Evolutionary conservation across 2,797 vertebrate species (phyloP).

Genomic region (Arremon aurantiirostris): DNA sequence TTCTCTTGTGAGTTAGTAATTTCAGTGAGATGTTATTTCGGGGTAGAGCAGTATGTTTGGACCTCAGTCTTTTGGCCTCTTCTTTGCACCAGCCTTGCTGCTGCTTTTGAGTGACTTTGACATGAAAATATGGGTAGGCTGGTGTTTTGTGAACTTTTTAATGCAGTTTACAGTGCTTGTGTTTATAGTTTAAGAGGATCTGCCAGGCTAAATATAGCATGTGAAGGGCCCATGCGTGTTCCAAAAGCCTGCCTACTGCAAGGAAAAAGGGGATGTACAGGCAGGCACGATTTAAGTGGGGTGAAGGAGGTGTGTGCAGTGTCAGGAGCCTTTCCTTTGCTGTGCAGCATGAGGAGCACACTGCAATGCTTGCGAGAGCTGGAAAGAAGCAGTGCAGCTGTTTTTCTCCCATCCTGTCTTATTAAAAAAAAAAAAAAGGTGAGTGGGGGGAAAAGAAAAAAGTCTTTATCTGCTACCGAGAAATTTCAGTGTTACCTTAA

Average conservation of each 20-base stretch:
- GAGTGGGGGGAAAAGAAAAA: neutral
- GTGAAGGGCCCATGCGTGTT: neutral
- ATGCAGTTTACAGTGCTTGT: neutral
- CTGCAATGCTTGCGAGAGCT: neutral
- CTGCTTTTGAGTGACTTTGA: neutral
- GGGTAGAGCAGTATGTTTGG: neutral
- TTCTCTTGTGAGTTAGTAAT: neutral
- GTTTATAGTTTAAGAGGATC: neutral
- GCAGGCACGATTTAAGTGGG: neutral
- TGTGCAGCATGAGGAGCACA: fast-evolving
- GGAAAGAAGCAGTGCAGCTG: neutral
- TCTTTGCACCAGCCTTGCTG: neutral
- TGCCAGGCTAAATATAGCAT: neutral
- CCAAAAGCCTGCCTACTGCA: neutral
- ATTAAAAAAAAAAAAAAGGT: neutral
- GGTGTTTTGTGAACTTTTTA: neutral
- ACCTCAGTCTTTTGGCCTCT: neutral
- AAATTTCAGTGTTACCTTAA: neutral
- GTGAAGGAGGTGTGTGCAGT: neutral
- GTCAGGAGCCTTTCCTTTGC: neutral
- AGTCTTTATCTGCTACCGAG: neutral
- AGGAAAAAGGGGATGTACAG: neutral
- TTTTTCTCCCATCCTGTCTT: neutral
- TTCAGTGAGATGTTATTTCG: neutral
- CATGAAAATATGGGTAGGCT: neutral